These are phyloP conservation scores for Notospermus geniculatus DNA, from an alignment of 1,140 invertebrate species.

Conservation along the genomic window DNA sequence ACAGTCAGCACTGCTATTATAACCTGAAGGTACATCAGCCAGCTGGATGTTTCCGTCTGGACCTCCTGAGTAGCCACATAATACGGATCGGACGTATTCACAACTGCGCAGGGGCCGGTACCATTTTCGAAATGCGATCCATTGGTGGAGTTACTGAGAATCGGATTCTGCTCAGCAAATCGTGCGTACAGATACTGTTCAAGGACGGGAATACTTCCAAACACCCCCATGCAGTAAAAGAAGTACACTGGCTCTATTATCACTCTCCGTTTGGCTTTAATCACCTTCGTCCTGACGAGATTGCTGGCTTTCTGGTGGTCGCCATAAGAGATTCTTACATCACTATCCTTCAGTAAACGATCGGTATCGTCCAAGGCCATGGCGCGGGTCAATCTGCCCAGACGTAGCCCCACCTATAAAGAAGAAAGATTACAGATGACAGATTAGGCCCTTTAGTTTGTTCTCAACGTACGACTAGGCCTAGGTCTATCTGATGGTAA, in stretches of 20 bases:
- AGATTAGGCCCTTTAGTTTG: too few species aligned
- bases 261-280: neutral
- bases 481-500: too few species aligned
- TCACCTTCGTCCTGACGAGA: too few species aligned
- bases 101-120: neutral
- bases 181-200: constrained; percentile 1
- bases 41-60: neutral
- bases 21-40: neutral
- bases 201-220: neutral
- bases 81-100: neutral
- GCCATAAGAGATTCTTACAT: too few species aligned
- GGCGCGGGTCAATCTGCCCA: too few species aligned
- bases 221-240: neutral
- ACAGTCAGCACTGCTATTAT: neutral
- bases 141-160: neutral
- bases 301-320: too few species aligned
- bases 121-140: neutral
- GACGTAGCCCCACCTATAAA: too few species aligned
- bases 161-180: neutral
- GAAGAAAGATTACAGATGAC: too few species aligned
- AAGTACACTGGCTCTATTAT: neutral
- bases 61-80: neutral
- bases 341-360: too few species aligned
- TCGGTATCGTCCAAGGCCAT: too few species aligned
- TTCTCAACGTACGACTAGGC: too few species aligned